Percentiles rank a stretch among this genome's conserved stretches.
phyloP scores from a whole-genome alignment of 2,797 vertebrate genomes.

The Myioborus melanocephalus region DNA sequence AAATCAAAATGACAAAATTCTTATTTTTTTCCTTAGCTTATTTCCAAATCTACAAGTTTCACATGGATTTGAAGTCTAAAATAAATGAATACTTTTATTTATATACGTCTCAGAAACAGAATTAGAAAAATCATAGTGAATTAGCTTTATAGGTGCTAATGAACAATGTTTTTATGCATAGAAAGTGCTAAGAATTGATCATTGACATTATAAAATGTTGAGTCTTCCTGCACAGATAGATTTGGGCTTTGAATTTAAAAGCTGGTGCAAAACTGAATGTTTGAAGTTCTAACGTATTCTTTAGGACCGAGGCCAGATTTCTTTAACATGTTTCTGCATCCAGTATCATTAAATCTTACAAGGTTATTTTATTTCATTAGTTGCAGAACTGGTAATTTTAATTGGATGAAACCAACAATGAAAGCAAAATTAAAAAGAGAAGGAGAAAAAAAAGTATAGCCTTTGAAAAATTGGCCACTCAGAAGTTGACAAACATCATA shows the following conservation, averaged over 20 bases:
- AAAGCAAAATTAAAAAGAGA: neutral
- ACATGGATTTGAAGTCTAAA: neutral
- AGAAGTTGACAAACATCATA: neutral
- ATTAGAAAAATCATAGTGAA: neutral
- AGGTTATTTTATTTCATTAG: neutral
- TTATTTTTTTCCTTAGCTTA: neutral
- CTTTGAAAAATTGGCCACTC: neutral
- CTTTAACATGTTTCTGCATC: neutral
- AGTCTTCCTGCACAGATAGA: neutral
- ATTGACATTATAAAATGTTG: neutral
- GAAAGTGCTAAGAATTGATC: neutral
- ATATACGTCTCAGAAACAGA: neutral
- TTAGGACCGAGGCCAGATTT: neutral
- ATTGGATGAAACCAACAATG: neutral
- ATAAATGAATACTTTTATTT: neutral
- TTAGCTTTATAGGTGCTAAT: neutral
- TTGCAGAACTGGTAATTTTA: neutral
- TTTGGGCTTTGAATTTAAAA: neutral
- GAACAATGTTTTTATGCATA: neutral
- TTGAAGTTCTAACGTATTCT: neutral
- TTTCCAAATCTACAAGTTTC: neutral
- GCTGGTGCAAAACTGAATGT: neutral
- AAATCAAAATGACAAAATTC: neutral
- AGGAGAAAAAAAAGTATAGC: neutral
- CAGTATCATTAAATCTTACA: neutral